A percentile compares a stretch with the other conserved stretches of the same genome.
Conservation (phyloP, 2,888 invertebrate genomes). For the Panzeria rudis region DNA sequence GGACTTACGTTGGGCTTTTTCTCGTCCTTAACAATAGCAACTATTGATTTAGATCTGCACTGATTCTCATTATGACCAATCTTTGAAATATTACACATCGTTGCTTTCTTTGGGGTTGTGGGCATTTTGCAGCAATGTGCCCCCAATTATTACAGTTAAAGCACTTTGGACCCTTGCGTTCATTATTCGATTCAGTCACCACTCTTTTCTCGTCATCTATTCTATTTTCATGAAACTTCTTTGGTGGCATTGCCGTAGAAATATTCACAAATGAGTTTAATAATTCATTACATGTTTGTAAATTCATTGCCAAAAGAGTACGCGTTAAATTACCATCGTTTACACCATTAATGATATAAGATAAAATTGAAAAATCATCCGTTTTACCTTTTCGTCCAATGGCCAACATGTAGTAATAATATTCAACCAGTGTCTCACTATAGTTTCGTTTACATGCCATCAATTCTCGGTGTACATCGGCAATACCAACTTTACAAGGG, state of each 20-base stretch:
- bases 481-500: constrained; percentile 17
- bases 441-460: not conserved
- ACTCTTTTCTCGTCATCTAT: not conserved
- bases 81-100: constrained; percentile 48
- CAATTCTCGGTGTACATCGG: constrained; percentile 17
- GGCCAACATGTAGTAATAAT: constrained; percentile 37
- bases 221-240: not conserved
- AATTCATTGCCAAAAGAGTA: no score
- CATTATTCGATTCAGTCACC: not conserved
- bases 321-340: no score
- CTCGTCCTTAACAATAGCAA: constrained; percentile 28
- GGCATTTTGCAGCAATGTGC: constrained; percentile 64
- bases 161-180: constrained; percentile 53
- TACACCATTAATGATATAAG: no score
- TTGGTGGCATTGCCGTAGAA: not conserved
- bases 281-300: constrained; percentile 48
- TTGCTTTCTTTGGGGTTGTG: constrained; percentile 58
- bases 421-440: not conserved
- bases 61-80: constrained; percentile 62
- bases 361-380: constrained; percentile 36
- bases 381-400: constrained; percentile 14
- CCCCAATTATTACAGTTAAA: constrained; percentile 68
- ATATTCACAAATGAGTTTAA: constrained; percentile 47
- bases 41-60: constrained; percentile 38
- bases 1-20: constrained; percentile 6